These are phyloP conservation scores for Sandelia bainsii DNA, from an alignment of 2,797 vertebrate genomes.

Conservation along the genomic window DNA sequence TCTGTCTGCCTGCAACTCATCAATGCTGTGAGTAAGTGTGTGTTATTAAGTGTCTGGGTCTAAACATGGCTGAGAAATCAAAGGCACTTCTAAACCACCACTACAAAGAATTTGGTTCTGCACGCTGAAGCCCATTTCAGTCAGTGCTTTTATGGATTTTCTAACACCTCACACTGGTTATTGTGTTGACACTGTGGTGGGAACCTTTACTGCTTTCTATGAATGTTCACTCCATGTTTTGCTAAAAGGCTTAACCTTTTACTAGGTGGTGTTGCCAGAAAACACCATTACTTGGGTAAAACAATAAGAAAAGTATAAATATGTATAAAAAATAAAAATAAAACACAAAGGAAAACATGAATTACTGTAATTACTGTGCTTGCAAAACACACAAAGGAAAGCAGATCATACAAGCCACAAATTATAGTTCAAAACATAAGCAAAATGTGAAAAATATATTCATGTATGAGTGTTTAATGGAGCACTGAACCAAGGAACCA, in stretches of 20 bases:
- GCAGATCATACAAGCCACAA: background rate
- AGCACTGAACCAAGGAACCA: background rate
- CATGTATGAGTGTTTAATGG: background rate
- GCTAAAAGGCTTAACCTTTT: background rate
- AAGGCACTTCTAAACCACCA: constrained; percentile 67
- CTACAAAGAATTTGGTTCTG: constrained; percentile 48
- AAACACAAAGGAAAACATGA: background rate
- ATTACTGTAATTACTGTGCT: background rate
- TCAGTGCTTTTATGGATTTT: constrained; percentile 1
- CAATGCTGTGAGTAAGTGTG: constrained; percentile 58
- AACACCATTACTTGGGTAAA: background rate
- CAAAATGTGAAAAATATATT: background rate
- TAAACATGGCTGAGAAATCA: constrained; percentile 80
- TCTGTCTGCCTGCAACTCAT: constrained; percentile 60
- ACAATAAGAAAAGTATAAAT: background rate
- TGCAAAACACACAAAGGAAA: background rate
- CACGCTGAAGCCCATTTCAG: constrained; percentile 16
- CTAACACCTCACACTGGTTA: background rate
- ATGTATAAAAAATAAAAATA: background rate
- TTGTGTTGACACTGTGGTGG: background rate
- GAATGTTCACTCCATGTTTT: background rate
- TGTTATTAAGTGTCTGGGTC: constrained; percentile 69
- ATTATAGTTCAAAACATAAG: background rate
- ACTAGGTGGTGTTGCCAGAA: background rate
- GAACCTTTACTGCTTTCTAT: background rate